phyloP scores from a whole-genome alignment of 2,797 vertebrate genomes.

The Gadopsis bispinosus region DNA sequence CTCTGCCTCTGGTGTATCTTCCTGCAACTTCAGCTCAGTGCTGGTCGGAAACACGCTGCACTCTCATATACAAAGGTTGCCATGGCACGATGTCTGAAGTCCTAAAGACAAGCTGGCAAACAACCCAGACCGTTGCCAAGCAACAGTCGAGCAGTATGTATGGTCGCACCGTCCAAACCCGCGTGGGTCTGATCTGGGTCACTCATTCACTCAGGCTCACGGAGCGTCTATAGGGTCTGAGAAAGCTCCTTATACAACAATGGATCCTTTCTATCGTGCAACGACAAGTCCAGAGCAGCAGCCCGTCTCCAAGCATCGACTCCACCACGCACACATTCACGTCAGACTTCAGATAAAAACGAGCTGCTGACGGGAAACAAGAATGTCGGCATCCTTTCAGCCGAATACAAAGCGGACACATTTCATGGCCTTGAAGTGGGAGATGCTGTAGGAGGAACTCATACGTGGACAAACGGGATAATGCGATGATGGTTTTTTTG shows the following conservation, averaged over 20 bases:
- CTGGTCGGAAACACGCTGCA: constrained; percentile 8
- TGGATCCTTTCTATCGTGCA: constrained; percentile 27
- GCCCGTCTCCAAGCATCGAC: constrained; percentile 11
- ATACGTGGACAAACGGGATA: background rate
- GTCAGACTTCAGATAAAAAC: background rate
- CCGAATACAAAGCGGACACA: background rate
- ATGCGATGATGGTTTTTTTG: background rate
- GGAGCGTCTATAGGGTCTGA: constrained; percentile 11
- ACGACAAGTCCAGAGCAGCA: background rate
- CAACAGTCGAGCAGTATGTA: constrained; percentile 30
- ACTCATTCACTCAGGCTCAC: constrained; percentile 28
- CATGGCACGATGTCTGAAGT: constrained; percentile 17
- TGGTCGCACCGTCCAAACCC: constrained; percentile 14
- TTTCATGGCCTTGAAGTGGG: background rate
- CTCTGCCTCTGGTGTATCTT: background rate
- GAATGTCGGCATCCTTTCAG: background rate
- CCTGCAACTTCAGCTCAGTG: background rate
- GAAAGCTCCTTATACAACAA: constrained; percentile 31
- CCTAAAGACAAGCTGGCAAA: background rate
- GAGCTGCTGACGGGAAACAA: background rate
- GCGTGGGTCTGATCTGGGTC: constrained; percentile 45
- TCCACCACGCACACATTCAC: background rate
- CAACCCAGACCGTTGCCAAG: constrained; percentile 32
- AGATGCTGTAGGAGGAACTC: background rate
- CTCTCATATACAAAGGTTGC: constrained; percentile 25